A percentile compares a stretch with the other conserved stretches of the same genome.
These are phyloP conservation scores for Anoncus sp. DNA, from an alignment of 2,888 invertebrate species.

Conservation along the genomic window DNA sequence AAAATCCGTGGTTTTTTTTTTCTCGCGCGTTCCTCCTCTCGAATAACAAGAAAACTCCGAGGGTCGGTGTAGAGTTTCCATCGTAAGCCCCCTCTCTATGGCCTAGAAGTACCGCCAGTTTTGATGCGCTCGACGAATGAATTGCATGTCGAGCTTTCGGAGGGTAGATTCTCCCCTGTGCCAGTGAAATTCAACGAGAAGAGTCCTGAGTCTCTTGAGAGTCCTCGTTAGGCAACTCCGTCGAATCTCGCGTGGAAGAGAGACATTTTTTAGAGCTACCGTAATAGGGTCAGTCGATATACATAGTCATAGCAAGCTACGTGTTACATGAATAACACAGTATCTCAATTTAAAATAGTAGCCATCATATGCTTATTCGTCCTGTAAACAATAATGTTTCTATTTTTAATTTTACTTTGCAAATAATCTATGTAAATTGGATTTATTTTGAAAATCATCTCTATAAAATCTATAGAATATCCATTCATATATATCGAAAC, in stretches of 20 bases:
- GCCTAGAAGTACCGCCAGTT: slow-evolving; percentile 39
- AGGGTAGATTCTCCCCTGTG: slow-evolving; percentile 31
- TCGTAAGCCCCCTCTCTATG: slow-evolving; percentile 2
- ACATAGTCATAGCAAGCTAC: not conserved
- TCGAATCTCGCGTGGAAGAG: slow-evolving; percentile 43
- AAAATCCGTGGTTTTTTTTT: slow-evolving; percentile 7
- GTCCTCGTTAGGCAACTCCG: slow-evolving; percentile 58
- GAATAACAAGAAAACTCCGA: slow-evolving; percentile 36
- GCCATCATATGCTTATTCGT: not conserved
- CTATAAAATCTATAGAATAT: not conserved
- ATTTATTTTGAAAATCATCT: not conserved
- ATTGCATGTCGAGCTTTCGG: slow-evolving; percentile 51
- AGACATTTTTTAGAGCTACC: slow-evolving; percentile 51
- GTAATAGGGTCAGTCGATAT: slow-evolving; percentile 57
- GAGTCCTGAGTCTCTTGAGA: slow-evolving; percentile 49
- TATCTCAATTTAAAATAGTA: not conserved
- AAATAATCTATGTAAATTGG: not conserved
- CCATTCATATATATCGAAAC: not conserved
- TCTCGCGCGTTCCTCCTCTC: slow-evolving; percentile 28
- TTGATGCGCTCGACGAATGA: slow-evolving; percentile 56
- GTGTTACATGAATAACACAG: not conserved
- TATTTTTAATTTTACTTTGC: not conserved
- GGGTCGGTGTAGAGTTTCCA: slow-evolving; percentile 36
- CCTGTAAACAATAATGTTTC: not conserved
- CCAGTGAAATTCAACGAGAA: slow-evolving; percentile 49